Base-by-base conservation (phyloP, 2,113 vertebrate species). In the Aldabrachelys gigantea region DNA sequence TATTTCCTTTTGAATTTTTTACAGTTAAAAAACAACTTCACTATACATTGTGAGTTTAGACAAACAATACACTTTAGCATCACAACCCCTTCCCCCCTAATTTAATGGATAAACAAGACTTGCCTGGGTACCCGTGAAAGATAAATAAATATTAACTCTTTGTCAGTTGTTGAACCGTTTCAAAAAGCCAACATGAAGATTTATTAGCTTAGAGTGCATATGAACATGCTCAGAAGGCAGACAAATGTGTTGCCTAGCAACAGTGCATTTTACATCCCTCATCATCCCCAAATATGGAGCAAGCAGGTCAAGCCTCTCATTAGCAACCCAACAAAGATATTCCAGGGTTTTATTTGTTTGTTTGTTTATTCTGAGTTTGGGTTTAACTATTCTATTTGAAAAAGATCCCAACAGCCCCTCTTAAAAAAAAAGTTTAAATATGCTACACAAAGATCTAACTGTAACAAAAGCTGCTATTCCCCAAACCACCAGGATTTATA, bases 141-240 rank as follows among this genome's bases (percentile, higher is more conserved):
- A 52, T 95, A 96, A 97, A 96, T 97, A 91, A 92, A 93, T 91
- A 80, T 88, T 94, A 96, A 86, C 92, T 96, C 93, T 97, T 97
- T 86, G 94, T 86, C 89, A 90, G 93, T 56, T 89, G 85, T 27
- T 38, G 84, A 97, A 96, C 92, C 98, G 86, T 94, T 97, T 95
- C 92, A 95, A 97, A 97, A 95, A 97, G 91, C 65, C 93, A 90
- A 91, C 83, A 92, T 1, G 4, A 97, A 25, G 80, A 94, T 94
- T 97, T 95, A 97, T 95, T 93, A 97, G 92, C 93, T 98, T 87
- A 57, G 92, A 92, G 92, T 35, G 94, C 94, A 92, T 57, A 97
- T 83, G 92, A 97, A 96, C 83, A 89, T 92, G 87, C 91, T 97
- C 95, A 27, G 59, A 96, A 96, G 92, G 87, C 82, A 85, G 81